These are phyloP conservation scores for Morpho achilles DNA, from an alignment of 2,888 invertebrate species.

Conservation along the genomic window DNA sequence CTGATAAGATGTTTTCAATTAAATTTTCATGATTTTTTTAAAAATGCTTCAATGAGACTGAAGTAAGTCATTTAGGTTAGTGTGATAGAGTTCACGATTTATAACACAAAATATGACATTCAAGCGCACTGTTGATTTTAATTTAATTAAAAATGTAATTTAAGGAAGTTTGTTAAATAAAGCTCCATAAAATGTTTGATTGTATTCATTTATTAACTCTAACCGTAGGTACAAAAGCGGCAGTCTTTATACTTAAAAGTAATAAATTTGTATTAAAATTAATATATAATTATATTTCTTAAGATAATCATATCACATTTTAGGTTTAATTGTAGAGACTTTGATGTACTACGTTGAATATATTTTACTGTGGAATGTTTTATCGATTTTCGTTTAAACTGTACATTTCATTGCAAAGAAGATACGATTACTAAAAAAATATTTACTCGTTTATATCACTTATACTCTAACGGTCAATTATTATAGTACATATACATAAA, in stretches of 20 bases:
- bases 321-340: background rate
- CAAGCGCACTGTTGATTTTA: conserved; percentile 56
- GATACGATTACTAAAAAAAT: too few relatives aligned
- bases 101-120: conserved; percentile 46
- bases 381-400: too few relatives aligned
- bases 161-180: conserved; percentile 67
- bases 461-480: too few relatives aligned
- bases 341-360: too few relatives aligned
- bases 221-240: conserved; percentile 37
- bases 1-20: too few relatives aligned
- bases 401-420: too few relatives aligned
- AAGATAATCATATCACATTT: conserved; percentile 7
- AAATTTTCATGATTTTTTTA: background rate
- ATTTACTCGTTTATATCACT: too few relatives aligned
- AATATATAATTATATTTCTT: conserved; percentile 3
- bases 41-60: conserved; percentile 50
- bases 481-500: too few relatives aligned
- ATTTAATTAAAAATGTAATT: conserved; percentile 45
- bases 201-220: conserved; percentile 47
- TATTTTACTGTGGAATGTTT: too few relatives aligned
- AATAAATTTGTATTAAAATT: conserved; percentile 6
- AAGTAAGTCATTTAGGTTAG: conserved; percentile 38
- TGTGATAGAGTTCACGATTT: conserved; percentile 14
- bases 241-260: conserved; percentile 43
- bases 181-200: conserved; percentile 44